Conservation (phyloP, 53 echinoderm and acorn worm species). For the Zoroaster sp. region DNA sequence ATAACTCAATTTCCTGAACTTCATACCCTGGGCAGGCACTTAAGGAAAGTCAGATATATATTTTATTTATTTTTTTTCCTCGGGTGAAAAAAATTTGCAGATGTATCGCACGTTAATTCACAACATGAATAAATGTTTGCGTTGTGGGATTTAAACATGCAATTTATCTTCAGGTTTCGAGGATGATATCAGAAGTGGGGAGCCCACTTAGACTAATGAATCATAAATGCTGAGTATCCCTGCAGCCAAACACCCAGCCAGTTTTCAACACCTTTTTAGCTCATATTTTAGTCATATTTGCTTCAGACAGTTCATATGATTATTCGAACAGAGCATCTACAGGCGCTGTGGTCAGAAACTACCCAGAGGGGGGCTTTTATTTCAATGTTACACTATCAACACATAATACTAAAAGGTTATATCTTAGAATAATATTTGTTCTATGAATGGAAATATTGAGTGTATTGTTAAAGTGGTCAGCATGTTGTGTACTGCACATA, state of each 20-base stretch:
- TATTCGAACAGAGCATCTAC: too few relatives aligned
- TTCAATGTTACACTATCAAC: background rate
- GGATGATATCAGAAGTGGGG: slow-evolving; percentile 6
- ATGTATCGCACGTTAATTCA: background rate
- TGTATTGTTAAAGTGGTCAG: too few relatives aligned
- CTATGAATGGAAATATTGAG: background rate
- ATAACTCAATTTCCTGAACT: slow-evolving; percentile 57
- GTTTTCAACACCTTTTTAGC: background rate
- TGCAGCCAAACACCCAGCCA: background rate
- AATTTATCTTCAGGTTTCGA: background rate
- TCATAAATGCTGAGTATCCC: background rate
- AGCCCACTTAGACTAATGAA: slow-evolving; percentile 37
- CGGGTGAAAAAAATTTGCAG: background rate
- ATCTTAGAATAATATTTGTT: slow-evolving; percentile 2
- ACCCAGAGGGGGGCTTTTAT: too few relatives aligned
- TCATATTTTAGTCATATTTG: background rate
- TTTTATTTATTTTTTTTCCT: background rate
- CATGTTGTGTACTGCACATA: background rate
- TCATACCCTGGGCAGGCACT: slow-evolving; percentile 54
- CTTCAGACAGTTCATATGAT: background rate
- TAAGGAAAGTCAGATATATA: slow-evolving; percentile 31
- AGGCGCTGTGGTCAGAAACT: too few relatives aligned
- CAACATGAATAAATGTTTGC: slow-evolving; percentile 7
- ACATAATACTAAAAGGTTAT: background rate
- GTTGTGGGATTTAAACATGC: background rate